phyloP scores from a whole-genome alignment of 2,113 vertebrate genomes.

The Todiramphus saurophagus region DNA sequence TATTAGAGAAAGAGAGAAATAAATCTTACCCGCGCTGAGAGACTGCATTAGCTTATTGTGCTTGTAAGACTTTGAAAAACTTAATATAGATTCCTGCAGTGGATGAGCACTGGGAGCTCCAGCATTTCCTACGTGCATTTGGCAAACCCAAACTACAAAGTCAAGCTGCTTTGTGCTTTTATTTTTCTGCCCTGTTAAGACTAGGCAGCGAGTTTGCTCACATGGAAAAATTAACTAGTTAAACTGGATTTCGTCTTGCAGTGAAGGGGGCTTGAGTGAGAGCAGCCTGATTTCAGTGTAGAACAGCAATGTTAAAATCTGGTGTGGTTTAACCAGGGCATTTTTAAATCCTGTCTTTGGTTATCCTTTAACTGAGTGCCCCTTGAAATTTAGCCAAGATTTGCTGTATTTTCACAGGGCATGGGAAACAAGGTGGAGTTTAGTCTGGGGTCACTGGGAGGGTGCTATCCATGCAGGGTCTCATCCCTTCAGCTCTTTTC shows the following conservation, averaged over 20 bases:
- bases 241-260: background rate
- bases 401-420: background rate
- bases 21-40: conserved; percentile 34
- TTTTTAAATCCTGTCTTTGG: background rate
- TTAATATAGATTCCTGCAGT: background rate
- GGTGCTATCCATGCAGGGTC: background rate
- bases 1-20: conserved; percentile 33
- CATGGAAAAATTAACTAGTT: background rate
- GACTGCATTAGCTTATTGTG: conserved; percentile 30
- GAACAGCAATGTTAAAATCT: background rate
- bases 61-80: conserved; percentile 25
- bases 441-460: fast-evolving
- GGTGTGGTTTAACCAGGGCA: background rate
- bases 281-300: background rate
- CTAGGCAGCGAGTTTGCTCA: background rate
- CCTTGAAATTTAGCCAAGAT: background rate
- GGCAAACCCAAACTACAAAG: background rate
- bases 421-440: background rate
- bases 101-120: background rate
- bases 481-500: background rate
- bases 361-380: background rate
- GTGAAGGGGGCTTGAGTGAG: background rate
- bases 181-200: background rate
- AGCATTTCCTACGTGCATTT: background rate
- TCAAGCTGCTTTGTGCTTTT: background rate